Conservation (phyloP, 2,797 vertebrate species). For the Rhincodon typus region DNA sequence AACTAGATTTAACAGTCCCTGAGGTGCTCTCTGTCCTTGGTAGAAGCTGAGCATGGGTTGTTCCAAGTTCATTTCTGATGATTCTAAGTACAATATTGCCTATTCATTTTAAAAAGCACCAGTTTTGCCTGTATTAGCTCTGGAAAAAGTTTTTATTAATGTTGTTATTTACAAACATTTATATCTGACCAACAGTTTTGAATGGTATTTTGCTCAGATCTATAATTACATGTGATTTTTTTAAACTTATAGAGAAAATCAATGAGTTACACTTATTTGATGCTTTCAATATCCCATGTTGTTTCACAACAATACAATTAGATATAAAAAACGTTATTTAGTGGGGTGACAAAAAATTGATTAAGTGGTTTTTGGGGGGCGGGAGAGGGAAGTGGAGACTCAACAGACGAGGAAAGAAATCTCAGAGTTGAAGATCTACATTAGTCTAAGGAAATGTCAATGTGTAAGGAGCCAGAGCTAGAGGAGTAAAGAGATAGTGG, state of each 20-base stretch:
- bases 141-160: not conserved
- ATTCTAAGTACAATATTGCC: not conserved
- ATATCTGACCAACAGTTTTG: not conserved
- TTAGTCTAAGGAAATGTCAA: not conserved
- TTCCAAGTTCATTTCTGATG: not conserved
- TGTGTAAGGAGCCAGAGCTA: not conserved
- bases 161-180: not conserved
- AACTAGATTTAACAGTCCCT: slow-evolving; percentile 7
- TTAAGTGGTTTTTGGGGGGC: not conserved
- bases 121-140: not conserved
- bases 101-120: not conserved
- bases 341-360: not conserved
- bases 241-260: not conserved
- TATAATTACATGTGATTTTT: not conserved
- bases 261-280: not conserved
- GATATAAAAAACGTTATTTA: not conserved
- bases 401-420: not conserved
- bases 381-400: not conserved
- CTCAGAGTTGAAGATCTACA: not conserved
- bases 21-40: not conserved
- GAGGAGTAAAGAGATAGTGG: not conserved
- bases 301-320: not conserved
- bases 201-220: not conserved
- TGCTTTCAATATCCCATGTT: not conserved
- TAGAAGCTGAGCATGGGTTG: not conserved